phyloP scores from a whole-genome alignment of 2,888 invertebrate genomes.

The Panorpa germanica region DNA sequence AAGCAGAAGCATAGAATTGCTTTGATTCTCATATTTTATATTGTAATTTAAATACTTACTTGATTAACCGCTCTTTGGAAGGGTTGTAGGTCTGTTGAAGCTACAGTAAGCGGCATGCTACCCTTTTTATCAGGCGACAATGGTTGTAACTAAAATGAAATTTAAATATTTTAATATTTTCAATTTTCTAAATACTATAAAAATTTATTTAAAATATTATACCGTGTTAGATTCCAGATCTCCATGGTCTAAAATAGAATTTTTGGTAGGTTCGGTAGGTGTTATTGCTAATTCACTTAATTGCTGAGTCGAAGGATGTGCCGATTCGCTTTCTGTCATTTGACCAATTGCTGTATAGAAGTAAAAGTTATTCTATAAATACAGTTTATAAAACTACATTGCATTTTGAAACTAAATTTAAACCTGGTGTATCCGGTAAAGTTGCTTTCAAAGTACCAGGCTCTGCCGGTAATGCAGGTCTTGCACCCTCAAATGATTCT shows the following conservation, averaged over 20 bases:
- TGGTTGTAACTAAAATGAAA: too few species aligned
- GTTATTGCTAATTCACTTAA: too few species aligned
- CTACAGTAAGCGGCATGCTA: too few species aligned
- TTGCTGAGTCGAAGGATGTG: slow-evolving; percentile 64
- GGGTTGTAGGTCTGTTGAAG: slow-evolving; percentile 9
- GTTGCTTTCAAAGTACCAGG: slow-evolving; percentile 84
- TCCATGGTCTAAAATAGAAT: too few species aligned
- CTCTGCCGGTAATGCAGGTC: slow-evolving; percentile 70
- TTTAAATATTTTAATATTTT: too few species aligned
- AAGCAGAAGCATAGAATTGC: too few species aligned
- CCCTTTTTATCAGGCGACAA: too few species aligned
- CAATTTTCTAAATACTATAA: too few species aligned
- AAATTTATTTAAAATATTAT: too few species aligned
- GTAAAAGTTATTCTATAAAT: background rate
- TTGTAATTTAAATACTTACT: slow-evolving; percentile 15
- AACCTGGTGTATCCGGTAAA: slow-evolving; percentile 79
- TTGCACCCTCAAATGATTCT: slow-evolving; percentile 60
- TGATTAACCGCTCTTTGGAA: slow-evolving; percentile 19
- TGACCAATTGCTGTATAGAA: slow-evolving; percentile 48
- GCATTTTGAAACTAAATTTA: background rate
- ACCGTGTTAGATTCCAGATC: too few species aligned
- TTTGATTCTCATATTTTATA: slow-evolving; percentile 5
- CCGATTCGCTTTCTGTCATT: slow-evolving; percentile 90
- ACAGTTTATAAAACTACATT: background rate
- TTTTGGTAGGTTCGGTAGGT: too few species aligned